Evolutionary conservation across 1,140 invertebrate genomes (phyloP).

Genomic region (Anadara kagoshimensis): DNA sequence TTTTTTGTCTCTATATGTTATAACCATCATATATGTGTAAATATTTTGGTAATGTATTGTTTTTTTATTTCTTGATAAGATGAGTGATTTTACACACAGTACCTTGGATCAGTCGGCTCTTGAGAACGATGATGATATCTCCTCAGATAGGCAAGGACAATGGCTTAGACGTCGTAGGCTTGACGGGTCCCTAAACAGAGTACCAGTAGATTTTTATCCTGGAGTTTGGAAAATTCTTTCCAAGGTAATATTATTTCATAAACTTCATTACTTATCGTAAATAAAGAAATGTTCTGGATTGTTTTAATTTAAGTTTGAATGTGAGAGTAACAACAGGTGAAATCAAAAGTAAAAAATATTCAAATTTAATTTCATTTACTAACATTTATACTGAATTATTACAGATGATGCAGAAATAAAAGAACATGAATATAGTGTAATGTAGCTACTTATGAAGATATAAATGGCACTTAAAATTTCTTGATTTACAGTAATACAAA

Average conservation of each 20-base stretch:
- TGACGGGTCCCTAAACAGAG: conserved; percentile 97
- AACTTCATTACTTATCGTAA: neutral
- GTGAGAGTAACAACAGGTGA: too few species aligned
- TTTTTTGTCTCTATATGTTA: too few species aligned
- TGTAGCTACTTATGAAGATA: too few species aligned
- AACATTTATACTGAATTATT: too few species aligned
- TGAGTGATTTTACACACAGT: neutral
- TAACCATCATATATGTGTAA: too few species aligned
- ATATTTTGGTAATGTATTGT: neutral
- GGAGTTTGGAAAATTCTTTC: conserved; percentile 94
- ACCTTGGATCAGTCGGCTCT: conserved; percentile 17
- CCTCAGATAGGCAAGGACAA: conserved; percentile 93
- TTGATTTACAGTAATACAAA: too few species aligned
- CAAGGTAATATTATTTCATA: conserved; percentile 68
- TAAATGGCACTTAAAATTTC: too few species aligned
- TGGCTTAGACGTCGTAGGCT: conserved; percentile 94
- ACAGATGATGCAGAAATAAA: too few species aligned
- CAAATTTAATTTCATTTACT: too few species aligned
- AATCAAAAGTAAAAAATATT: too few species aligned
- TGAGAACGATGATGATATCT: conserved; percentile 51
- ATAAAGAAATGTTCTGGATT: conserved; percentile 24
- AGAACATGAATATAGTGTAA: too few species aligned
- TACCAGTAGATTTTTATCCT: conserved; percentile 97
- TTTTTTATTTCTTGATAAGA: neutral
- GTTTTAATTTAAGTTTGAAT: too few species aligned